phyloP scores from a whole-genome alignment of 1,140 invertebrate species.

The Steinernema khuongi region DNA sequence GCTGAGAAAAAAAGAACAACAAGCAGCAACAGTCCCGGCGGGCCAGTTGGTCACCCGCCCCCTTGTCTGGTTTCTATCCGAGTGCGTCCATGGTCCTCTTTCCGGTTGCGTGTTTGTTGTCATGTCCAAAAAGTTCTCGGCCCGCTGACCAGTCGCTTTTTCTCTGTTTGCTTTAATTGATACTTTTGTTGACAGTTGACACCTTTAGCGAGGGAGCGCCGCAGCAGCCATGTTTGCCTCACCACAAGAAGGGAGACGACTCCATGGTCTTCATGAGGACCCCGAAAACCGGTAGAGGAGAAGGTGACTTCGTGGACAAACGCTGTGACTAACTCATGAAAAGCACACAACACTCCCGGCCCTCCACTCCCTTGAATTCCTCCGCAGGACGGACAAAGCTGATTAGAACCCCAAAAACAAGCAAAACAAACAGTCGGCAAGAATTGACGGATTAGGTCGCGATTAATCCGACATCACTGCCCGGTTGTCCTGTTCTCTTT shows the following conservation, averaged over 20 bases:
- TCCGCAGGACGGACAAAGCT: no score
- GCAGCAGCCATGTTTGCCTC: not conserved
- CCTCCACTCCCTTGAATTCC: no score
- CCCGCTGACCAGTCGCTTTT: not conserved
- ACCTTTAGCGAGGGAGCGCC: not conserved
- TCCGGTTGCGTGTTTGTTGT: not conserved
- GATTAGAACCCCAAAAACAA: no score
- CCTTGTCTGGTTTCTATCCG: not conserved
- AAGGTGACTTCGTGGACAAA: no score
- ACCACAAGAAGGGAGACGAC: not conserved
- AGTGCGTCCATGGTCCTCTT: not conserved
- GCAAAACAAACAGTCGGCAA: no score
- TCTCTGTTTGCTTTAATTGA: not conserved
- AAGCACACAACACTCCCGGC: no score
- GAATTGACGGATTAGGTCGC: no score
- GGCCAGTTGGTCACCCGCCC: not conserved
- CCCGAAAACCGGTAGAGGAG: conserved; percentile 7
- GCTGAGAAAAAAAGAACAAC: not conserved
- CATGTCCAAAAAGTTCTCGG: not conserved
- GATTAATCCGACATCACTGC: no score
- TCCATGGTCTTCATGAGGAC: not conserved
- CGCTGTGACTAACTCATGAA: no score
- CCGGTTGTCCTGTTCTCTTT: no score
- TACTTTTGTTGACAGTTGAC: conserved; percentile 12
- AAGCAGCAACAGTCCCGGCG: not conserved